A percentile compares a stretch with the other conserved stretches of the same genome.
Conservation (phyloP, 2,888 invertebrate species). For the Diarsia mendica region DNA sequence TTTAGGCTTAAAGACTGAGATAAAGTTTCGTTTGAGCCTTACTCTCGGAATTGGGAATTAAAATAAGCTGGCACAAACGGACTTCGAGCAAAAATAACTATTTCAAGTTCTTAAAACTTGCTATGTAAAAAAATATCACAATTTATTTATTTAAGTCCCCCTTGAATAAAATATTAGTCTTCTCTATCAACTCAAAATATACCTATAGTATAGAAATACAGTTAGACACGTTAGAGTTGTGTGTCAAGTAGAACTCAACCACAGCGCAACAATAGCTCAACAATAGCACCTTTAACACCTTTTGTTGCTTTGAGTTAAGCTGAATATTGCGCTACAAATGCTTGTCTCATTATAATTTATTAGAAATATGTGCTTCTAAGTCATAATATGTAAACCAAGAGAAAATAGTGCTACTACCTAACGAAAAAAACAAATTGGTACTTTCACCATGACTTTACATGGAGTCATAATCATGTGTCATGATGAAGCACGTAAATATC, state of each 20-base stretch:
- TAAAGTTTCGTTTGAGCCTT: conserved; percentile 4
- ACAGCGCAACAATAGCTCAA: conserved; percentile 9
- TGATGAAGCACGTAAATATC: neutral
- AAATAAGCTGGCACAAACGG: neutral
- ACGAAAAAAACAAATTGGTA: neutral
- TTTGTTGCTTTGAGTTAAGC: conserved; percentile 5
- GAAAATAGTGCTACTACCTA: neutral
- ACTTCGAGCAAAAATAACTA: neutral
- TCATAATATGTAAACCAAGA: too few species aligned
- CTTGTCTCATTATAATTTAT: too few species aligned
- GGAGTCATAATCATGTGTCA: neutral
- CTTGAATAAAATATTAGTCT: neutral
- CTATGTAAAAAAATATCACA: too few species aligned
- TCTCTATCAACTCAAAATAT: neutral
- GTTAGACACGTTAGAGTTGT: neutral
- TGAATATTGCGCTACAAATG: too few species aligned
- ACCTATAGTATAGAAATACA: neutral
- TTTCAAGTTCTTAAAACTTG: neutral
- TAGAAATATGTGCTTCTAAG: neutral
- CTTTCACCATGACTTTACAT: neutral
- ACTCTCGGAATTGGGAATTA: neutral
- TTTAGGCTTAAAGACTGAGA: conserved; percentile 15
- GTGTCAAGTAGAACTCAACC: conserved; percentile 15
- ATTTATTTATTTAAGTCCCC: neutral
- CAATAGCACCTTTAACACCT: conserved; percentile 10